Conservation (phyloP, 2,113 vertebrate species). For the Saimiri boliviensis region DNA sequence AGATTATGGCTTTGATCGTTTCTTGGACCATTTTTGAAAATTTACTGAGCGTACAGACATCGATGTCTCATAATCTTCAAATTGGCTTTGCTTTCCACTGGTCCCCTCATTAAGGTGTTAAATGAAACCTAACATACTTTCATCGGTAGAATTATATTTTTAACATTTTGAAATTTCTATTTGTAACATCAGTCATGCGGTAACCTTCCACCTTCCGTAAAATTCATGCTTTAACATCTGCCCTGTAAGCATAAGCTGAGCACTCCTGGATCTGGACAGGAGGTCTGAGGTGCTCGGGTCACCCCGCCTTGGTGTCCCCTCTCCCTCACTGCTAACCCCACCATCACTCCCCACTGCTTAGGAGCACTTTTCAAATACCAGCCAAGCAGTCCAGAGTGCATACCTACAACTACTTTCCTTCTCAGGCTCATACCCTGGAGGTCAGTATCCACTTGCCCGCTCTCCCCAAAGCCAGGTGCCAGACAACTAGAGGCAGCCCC, state of each 20-base stretch:
- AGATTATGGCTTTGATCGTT: rapidly evolving
- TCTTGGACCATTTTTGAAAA: neutral
- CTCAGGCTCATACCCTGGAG: neutral
- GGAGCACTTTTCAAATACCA: neutral
- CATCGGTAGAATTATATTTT: neutral
- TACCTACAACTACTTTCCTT: neutral
- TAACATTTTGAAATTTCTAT: neutral
- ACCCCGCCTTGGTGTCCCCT: neutral
- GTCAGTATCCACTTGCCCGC: neutral
- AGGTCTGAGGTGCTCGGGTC: neutral
- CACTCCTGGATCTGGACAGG: neutral
- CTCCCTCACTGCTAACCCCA: too few species aligned
- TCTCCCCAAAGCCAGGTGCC: neutral
- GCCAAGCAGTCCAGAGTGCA: too few species aligned
- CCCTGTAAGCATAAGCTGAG: neutral
- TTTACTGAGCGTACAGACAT: rapidly evolving
- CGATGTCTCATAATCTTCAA: neutral
- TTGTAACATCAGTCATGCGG: neutral
- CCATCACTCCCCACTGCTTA: too few species aligned
- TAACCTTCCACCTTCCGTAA: neutral
- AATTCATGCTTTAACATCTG: neutral
- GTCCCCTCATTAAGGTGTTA: neutral
- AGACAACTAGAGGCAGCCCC: neutral
- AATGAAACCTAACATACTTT: neutral
- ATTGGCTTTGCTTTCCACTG: neutral